A percentile compares a stretch with the other conserved stretches of the same genome.
phyloP scores from a whole-genome alignment of 1,140 invertebrate species.

The Anagrus nilaparvatae region DNA sequence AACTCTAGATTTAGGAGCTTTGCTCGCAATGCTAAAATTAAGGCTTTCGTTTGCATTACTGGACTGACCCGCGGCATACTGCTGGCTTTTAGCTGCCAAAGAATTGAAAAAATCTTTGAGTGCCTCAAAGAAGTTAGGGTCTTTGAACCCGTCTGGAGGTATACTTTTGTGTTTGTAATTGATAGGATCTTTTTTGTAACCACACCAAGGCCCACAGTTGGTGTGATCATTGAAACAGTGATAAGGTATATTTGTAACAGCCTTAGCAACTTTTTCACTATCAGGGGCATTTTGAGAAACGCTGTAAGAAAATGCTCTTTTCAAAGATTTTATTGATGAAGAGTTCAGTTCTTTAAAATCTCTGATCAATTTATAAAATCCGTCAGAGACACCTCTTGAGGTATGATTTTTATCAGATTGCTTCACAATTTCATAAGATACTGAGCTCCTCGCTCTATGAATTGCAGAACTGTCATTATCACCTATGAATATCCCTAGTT shows the following conservation, averaged over 20 bases:
- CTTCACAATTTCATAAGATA: slow-evolving; percentile 4
- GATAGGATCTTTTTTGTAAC: neutral
- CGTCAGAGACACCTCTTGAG: slow-evolving; percentile 2
- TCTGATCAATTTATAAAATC: neutral
- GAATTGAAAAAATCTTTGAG: slow-evolving; percentile 2
- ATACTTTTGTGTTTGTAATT: slow-evolving; percentile 2
- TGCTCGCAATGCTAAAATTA: neutral
- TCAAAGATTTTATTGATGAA: neutral
- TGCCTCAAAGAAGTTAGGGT: neutral
- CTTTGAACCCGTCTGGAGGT: slow-evolving; percentile 2
- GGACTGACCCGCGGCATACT: neutral
- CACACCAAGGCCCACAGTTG: slow-evolving; percentile 8
- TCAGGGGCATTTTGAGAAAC: slow-evolving; percentile 1
- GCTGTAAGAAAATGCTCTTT: no score
- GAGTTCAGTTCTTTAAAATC: neutral
- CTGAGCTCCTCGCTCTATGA: neutral
- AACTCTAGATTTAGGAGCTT: neutral
- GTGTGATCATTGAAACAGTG: slow-evolving; percentile 1
- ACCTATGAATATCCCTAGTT: neutral
- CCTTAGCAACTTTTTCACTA: neutral
- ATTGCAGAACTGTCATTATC: slow-evolving; percentile 5
- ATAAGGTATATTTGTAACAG: slow-evolving; percentile 3
- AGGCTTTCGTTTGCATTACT: slow-evolving; percentile 1
- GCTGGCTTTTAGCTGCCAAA: neutral
- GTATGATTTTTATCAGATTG: slow-evolving; percentile 7